These are phyloP conservation scores for Quiscalus mexicanus DNA, from an alignment of 2,113 vertebrate species.

Conservation along the genomic window DNA sequence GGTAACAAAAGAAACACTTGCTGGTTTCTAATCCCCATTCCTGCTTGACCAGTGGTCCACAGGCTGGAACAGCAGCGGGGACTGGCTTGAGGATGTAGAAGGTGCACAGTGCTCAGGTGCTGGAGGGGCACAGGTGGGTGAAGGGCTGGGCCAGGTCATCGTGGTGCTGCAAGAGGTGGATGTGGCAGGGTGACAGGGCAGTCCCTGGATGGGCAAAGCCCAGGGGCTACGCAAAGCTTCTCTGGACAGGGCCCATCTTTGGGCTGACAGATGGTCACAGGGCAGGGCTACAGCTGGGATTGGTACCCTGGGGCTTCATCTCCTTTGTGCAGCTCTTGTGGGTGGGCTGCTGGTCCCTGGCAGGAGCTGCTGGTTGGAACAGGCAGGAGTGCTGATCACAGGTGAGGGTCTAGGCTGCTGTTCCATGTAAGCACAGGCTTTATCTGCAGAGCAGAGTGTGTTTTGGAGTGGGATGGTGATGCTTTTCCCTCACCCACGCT, in stretches of 20 bases:
- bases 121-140: not conserved
- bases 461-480: not conserved
- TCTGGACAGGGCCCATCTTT: rapidly evolving
- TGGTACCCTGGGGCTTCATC: not conserved
- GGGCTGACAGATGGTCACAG: not conserved
- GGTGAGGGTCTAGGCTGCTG: not conserved
- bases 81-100: not conserved
- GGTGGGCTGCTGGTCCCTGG: not conserved
- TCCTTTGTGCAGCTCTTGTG: not conserved
- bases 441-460: not conserved
- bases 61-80: not conserved
- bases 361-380: not conserved
- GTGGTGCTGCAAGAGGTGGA: not conserved
- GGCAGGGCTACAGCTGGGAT: not conserved
- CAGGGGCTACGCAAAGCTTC: rapidly evolving
- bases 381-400: rapidly evolving
- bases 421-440: not conserved
- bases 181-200: not conserved
- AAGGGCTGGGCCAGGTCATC: not conserved
- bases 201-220: not conserved
- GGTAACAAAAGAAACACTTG: not conserved
- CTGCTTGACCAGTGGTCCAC: not conserved
- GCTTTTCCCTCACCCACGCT: not conserved
- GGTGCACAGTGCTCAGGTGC: not conserved
- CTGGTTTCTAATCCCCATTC: not conserved